A percentile compares a stretch with the other conserved stretches of the same genome.
Evolutionary conservation across 2,797 vertebrate species (phyloP).

Genomic region (Chelmon rostratus): DNA sequence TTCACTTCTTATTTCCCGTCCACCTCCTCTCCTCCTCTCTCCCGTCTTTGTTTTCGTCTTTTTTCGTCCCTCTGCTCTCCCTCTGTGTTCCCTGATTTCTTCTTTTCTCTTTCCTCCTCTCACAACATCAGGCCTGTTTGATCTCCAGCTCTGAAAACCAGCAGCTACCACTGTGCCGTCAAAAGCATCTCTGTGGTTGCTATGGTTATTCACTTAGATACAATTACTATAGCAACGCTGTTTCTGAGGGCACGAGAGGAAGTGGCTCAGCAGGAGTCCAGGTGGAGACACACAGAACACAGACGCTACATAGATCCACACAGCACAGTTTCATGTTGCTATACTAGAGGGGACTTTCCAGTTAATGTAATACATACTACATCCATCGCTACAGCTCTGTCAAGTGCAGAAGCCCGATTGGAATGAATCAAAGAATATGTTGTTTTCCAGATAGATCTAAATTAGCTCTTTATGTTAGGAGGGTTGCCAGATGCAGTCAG

Average conservation of each 20-base stretch:
- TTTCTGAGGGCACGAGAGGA: conserved; percentile 79
- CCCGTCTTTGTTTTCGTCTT: background rate
- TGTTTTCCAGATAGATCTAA: background rate
- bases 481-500: background rate
- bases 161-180: conserved; percentile 62
- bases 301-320: background rate
- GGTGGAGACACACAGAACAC: conserved; percentile 49
- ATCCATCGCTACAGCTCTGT: background rate
- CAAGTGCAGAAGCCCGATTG: background rate
- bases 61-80: background rate
- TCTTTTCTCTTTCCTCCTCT: background rate
- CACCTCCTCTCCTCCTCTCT: background rate
- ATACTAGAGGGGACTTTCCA: background rate
- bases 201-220: conserved; percentile 84
- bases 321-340: background rate
- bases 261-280: conserved; percentile 70
- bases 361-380: too few relatives aligned
- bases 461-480: background rate
- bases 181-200: conserved; percentile 81
- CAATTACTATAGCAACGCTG: conserved; percentile 88
- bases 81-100: background rate
- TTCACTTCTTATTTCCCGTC: background rate
- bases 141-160: conserved; percentile 59
- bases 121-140: conserved; percentile 62
- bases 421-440: background rate